Evolutionary conservation across 2,797 vertebrate genomes (phyloP).

Genomic region (Gadopsis marmoratus): DNA sequence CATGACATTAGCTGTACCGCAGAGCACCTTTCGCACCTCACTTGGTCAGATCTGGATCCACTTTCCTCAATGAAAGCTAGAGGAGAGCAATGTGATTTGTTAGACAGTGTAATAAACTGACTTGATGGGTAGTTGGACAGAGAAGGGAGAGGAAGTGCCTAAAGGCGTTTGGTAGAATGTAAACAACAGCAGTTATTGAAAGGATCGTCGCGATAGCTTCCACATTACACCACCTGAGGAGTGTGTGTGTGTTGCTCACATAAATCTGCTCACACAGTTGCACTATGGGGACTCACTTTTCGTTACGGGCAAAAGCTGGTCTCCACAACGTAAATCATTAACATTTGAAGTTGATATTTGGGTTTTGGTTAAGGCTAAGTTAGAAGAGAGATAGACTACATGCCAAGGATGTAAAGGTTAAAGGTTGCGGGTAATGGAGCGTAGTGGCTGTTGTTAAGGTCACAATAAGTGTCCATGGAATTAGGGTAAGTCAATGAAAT

Average conservation of each 20-base stretch:
- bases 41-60: slow-evolving; percentile 67
- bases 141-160: slow-evolving; percentile 57
- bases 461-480: neutral
- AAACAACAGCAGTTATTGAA: slow-evolving; percentile 75
- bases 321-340: neutral
- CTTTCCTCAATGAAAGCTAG: slow-evolving; percentile 65
- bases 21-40: slow-evolving; percentile 12
- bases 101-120: slow-evolving; percentile 44
- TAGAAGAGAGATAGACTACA: neutral
- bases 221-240: slow-evolving; percentile 44
- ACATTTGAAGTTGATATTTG: neutral
- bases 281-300: slow-evolving; percentile 7
- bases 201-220: slow-evolving; percentile 63
- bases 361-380: neutral
- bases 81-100: slow-evolving; percentile 60
- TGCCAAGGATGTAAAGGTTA: neutral
- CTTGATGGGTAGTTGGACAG: slow-evolving; percentile 58
- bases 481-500: neutral
- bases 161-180: slow-evolving; percentile 55
- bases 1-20: slow-evolving; percentile 2
- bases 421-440: neutral
- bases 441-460: neutral
- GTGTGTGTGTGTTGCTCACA: slow-evolving; percentile 11
- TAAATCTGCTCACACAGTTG: slow-evolving; percentile 30
- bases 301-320: slow-evolving; percentile 25